phyloP scores from a whole-genome alignment of 2,113 vertebrate species.

The Ploceus nigricollis region DNA sequence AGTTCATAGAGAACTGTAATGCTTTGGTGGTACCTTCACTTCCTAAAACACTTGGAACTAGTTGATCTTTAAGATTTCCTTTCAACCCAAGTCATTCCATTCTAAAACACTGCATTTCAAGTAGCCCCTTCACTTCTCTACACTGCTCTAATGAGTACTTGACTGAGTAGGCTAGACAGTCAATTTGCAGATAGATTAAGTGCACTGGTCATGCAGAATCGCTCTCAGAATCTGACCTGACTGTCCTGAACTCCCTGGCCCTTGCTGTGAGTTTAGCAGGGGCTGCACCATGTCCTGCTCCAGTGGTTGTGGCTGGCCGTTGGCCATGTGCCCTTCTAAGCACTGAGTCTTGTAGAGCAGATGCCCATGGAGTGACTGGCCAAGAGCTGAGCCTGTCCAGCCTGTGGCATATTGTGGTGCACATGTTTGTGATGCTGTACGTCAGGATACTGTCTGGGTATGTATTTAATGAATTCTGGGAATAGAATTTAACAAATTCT shows the following conservation, averaged over 20 bases:
- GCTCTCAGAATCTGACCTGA: background rate
- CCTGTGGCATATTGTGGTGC: background rate
- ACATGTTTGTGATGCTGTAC: background rate
- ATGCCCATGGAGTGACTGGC: background rate
- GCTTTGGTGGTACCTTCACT: background rate
- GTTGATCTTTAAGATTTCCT: background rate
- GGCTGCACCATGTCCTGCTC: background rate
- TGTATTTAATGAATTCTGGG: background rate
- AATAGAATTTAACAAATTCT: background rate
- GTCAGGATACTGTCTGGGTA: background rate
- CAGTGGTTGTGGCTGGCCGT: background rate
- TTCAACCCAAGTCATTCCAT: background rate
- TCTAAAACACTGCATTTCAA: background rate
- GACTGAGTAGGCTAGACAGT: background rate
- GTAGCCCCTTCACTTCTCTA: background rate
- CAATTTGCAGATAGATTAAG: background rate
- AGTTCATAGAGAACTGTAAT: background rate
- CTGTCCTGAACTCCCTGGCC: background rate
- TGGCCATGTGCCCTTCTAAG: accelerated
- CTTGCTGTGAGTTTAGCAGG: background rate
- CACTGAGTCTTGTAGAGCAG: background rate
- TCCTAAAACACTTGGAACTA: background rate
- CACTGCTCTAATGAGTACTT: background rate
- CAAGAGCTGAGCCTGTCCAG: background rate
- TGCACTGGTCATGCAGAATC: background rate